phyloP scores from a whole-genome alignment of 2,888 invertebrate genomes.

The Dicranocentrus wangi region DNA sequence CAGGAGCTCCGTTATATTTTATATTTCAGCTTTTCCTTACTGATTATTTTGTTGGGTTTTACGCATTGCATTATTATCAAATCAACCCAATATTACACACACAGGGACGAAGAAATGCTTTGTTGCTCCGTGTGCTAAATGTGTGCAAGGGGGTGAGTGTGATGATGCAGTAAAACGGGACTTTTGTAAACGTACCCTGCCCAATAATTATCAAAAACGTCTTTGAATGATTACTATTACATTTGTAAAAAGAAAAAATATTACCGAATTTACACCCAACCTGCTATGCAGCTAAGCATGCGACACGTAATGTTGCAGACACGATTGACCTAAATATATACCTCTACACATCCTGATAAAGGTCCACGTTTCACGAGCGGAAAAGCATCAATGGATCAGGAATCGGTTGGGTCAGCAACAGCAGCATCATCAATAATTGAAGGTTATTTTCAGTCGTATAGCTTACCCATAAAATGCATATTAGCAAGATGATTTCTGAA shows the following conservation, averaged over 20 bases:
- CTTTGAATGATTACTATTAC: not conserved
- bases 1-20: slow-evolving; percentile 48
- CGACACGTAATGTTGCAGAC: not conserved
- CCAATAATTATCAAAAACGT: slow-evolving; percentile 22
- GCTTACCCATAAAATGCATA: no score
- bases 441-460: no score
- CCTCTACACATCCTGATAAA: not conserved
- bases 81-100: slow-evolving; percentile 9
- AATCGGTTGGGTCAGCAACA: not conserved
- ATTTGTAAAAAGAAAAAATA: not conserved
- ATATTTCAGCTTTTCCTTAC: slow-evolving; percentile 41
- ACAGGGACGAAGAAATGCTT: no score
- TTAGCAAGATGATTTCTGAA: no score
- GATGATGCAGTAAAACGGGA: slow-evolving; percentile 46
- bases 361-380: not conserved
- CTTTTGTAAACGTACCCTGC: slow-evolving; percentile 16
- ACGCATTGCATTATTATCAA: slow-evolving; percentile 1
- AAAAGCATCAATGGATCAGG: not conserved
- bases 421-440: no score
- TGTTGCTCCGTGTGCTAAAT: no score
- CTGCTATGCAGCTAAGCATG: not conserved
- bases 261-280: not conserved
- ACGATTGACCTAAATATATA: slow-evolving; percentile 25
- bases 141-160: not conserved
- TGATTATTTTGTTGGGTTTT: slow-evolving; percentile 7